These are phyloP conservation scores for Chamaetylas fuelleborni DNA, from an alignment of 2,113 vertebrate genomes.

Conservation along the genomic window DNA sequence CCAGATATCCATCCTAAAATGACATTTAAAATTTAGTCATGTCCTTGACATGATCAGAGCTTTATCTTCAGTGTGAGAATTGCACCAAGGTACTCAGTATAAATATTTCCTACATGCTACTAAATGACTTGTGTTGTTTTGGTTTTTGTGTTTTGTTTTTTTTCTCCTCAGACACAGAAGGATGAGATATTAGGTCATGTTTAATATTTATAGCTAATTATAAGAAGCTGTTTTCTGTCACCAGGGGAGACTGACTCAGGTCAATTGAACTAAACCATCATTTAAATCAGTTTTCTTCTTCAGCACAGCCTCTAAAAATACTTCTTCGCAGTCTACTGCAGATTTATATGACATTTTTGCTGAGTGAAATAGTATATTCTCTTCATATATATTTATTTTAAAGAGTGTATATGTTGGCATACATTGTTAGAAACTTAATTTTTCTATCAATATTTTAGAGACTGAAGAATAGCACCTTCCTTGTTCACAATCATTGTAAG, in stretches of 20 bases:
- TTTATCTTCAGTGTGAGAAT: neutral
- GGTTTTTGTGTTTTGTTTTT: too few species aligned
- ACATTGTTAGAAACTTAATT: neutral
- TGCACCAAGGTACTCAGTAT: neutral
- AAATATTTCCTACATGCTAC: neutral
- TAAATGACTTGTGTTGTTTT: neutral
- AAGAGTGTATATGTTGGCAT: neutral
- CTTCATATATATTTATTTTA: neutral
- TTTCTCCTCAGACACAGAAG: neutral
- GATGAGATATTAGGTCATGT: neutral
- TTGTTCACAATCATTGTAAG: accelerated
- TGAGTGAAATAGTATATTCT: neutral
- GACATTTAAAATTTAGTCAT: neutral
- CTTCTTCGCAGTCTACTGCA: neutral
- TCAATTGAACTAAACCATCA: neutral
- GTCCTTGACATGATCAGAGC: neutral
- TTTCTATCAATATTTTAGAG: neutral
- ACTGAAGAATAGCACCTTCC: neutral
- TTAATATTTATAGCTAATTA: constrained; percentile 4
- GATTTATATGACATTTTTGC: neutral
- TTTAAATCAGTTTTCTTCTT: neutral
- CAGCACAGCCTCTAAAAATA: neutral
- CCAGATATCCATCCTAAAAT: neutral
- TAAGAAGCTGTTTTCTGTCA: neutral
- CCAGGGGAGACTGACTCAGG: neutral